Evolutionary conservation across 2,113 vertebrate species (phyloP), one percentile per base, ranked within the genome.

Genomic region (Acanthochromis polyacanthus): DNA sequence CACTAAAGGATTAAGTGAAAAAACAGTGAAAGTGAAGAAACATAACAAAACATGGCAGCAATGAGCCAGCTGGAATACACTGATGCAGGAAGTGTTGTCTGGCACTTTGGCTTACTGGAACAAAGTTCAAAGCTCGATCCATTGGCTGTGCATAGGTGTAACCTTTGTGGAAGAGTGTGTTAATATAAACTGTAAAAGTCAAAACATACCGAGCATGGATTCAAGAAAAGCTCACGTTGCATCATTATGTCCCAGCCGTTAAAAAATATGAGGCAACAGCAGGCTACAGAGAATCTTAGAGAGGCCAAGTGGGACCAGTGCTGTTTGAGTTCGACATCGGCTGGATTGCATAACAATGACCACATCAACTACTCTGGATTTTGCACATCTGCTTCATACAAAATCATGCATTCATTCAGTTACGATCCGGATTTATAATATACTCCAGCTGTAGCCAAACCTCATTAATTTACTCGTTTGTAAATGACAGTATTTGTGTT

Each of bases 361-460:
- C 70, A 71, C 57, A 87, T 60, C 76, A 89, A 82, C 81, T 87
- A 75, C 52, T 67, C 48, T 58, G 67, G 73, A 46, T 71, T 25
- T 71, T 50, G 57, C 56, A 80, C 80, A 85, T 87, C 67, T 84
- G 76, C 40, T 53, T 68, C 38, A 60, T 38, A 76, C 66, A 55
- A 59, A 60, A 61, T 61, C 25, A 32, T 22, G 36, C 11, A 5
- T 62, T 55, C 46, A 65, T 75, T 52, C 38, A 81, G 63, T 72
- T 55, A 40, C 14, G 15, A 74, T 77, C 20, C 38, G 28, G 71
- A 80, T 19, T 25, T 45, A 17, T 30, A 70, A 66, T 10, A 56
- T 0, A 12, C 30, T 75, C 61, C 11, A 75, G 55, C 16, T 36
- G 19, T 4, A 30, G 36, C 53, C 12, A 30, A 23, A 36, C 22